Evolutionary conservation across 1,140 invertebrate genomes (phyloP), one percentile per base, ranked within the genome.

Genomic region (Mercenaria mercenaria): DNA sequence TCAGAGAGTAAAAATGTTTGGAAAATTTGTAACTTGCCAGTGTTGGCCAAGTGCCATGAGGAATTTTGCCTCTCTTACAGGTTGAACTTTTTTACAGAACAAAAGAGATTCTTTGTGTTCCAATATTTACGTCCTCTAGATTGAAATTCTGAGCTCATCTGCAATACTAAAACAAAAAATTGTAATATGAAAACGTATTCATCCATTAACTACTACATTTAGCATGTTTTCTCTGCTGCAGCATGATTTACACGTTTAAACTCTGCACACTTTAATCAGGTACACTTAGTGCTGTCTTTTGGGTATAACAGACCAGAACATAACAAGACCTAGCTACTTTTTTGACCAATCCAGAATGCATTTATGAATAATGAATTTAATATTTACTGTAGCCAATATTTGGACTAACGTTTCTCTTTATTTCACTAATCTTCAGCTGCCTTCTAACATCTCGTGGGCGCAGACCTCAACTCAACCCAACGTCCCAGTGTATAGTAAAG

Each of bases 361-460:
- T 81, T 79, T 88, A 80, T 69, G 39, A 80, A 80, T 61, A 67
- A 67, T 83, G 81, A 83, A 20, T 69, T 67, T 83, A 69, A 83
- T 52, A n/a, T 29, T 69, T 81, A 83, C 69, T 83, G 81, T 89
- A 84, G 88, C 69, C 69, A 84, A 67, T 77, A 85, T 89, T 59
- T 77, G 37, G 39, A 89, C 88, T 89, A 89, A 89, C 88, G 43
- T 83, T 83, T 76, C 80, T 83, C 72, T 89, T 89, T 89, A 89
- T 89, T 89, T 83, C 52, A 83, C 81, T 83, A 89, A 89, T 89
- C 88, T 89, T 82, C 88, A 89, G 88, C 88, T 89, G 80, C 80
- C 88, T 47, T 76, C 88, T 89, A 89, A 89, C 88, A n/a, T 84
- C 88, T 83, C 88, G 39, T 89, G 88, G 88, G 79, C 88, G 81